These are phyloP conservation scores for Parthenolecanium corni DNA, from an alignment of 2,888 invertebrate genomes.

Conservation along the genomic window DNA sequence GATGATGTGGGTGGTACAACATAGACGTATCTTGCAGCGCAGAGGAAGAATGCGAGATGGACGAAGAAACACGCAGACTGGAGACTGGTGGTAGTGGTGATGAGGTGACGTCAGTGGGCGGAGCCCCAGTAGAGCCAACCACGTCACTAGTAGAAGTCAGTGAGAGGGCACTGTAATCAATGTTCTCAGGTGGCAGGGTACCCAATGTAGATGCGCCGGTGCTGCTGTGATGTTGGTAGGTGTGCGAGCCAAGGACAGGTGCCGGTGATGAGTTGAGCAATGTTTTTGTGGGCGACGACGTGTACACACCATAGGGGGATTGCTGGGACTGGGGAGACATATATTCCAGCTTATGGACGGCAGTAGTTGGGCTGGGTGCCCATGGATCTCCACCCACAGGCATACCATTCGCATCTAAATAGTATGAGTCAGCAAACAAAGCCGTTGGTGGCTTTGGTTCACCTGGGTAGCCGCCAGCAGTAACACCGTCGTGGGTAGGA, in stretches of 20 bases:
- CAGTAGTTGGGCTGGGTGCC: not conserved
- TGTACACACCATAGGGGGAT: not conserved
- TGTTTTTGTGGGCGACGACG: constrained; percentile 13
- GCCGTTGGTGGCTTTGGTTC: not conserved
- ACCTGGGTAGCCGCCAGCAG: not conserved
- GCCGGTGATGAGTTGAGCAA: constrained; percentile 1
- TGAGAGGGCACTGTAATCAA: constrained; percentile 3
- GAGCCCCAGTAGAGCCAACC: constrained; percentile 6
- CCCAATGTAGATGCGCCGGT: not conserved
- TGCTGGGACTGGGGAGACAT: not conserved
- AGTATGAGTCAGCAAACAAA: constrained; percentile 16
- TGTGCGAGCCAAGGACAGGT: not conserved
- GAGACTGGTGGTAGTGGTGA: constrained; percentile 51
- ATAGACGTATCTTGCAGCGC: constrained; percentile 26
- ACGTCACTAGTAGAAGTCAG: not conserved
- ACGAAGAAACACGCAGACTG: constrained; percentile 39
- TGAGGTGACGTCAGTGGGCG: constrained; percentile 31
- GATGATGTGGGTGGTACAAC: constrained; percentile 31
- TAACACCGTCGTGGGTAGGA: not conserved
- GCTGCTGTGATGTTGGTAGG: not conserved
- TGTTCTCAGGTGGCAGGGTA: not conserved
- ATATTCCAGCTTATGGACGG: not conserved
- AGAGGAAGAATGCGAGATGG: constrained; percentile 32
- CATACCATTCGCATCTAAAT: constrained; percentile 8
- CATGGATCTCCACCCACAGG: constrained; percentile 20